Evolutionary conservation across 2,797 vertebrate species (phyloP).

Genomic region (Podargus strigoides): DNA sequence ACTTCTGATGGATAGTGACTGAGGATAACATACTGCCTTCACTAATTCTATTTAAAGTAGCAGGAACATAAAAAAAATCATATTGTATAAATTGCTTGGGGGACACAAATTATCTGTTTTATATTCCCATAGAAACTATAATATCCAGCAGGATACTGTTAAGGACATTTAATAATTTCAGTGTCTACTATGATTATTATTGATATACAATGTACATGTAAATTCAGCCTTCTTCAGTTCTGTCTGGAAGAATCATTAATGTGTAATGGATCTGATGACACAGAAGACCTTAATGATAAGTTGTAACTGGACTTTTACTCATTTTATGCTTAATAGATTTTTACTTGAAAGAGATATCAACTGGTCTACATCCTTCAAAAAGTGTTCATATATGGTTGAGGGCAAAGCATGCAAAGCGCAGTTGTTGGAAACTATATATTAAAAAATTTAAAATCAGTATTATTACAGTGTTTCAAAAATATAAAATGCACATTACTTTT

Average conservation of each 20-base stretch:
- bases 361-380: not conserved
- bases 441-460: not conserved
- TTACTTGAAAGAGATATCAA: not conserved
- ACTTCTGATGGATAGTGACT: constrained; percentile 53
- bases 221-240: not conserved
- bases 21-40: constrained; percentile 28
- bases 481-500: not conserved
- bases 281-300: not conserved
- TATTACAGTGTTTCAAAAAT: not conserved
- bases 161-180: not conserved
- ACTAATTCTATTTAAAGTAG: constrained; percentile 52
- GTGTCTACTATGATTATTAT: not conserved
- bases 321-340: not conserved
- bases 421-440: not conserved
- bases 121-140: constrained; percentile 2
- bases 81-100: constrained; percentile 37
- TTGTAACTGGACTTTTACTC: not conserved
- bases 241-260: not conserved
- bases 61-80: constrained; percentile 22
- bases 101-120: constrained; percentile 47
- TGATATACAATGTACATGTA: not conserved
- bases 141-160: not conserved
- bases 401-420: not conserved
- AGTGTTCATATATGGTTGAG: not conserved
- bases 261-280: not conserved